Base-by-base conservation (phyloP, 1,140 invertebrate species). In the Drosophila nasuta region DNA sequence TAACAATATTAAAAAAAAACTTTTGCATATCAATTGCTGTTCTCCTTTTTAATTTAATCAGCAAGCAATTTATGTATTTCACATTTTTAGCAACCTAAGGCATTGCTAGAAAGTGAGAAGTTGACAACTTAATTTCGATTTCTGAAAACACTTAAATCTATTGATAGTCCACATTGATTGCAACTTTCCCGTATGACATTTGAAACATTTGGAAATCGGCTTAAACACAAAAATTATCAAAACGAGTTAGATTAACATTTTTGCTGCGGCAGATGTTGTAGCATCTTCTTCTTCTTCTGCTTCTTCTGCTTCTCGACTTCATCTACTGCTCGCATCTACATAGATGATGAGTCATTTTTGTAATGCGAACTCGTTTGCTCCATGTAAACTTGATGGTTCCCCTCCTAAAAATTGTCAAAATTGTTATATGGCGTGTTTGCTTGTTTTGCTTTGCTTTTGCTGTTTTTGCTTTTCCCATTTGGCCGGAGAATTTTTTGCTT, bases 361-460 rank as follows among this genome's bases (percentile, higher is more conserved):
- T 69, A 72, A 74, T 79, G 79, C 76, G 77, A 87, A 87, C 82
- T 74, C 76, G 82, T 87, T 82, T 87, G 66, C 15, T 52, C 49
- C 52, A 60, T 78, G 63, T 69, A 74, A 72, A 68, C 62, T 71
- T 70, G 38, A 62, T 58, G 58, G 28, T 52, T 59, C 59, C 45
- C 49, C 58, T 52, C 45, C 20, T 54, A 70, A 60, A 87, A 88
- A 88, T 87, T 87, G 83, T 88, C 83, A 88, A 87, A 87, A 87
- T 87, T 82, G 83, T 88, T 88, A 75, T 71, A 88, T 87, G 58
- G 83, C 83, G 87, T 87, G 83, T 83, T 82, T 80, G 77, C 49
- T 64, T 43, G 60, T 20, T 43, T 48, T 65, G 45, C 15, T 10
- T 52, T 46, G 46, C 51, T 57, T 25, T 25, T 25, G 20, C 20